Percentiles rank a stretch among this genome's conserved stretches.
phyloP scores from a whole-genome alignment of 2,113 vertebrate genomes.

The Callopanchax toddi region DNA sequence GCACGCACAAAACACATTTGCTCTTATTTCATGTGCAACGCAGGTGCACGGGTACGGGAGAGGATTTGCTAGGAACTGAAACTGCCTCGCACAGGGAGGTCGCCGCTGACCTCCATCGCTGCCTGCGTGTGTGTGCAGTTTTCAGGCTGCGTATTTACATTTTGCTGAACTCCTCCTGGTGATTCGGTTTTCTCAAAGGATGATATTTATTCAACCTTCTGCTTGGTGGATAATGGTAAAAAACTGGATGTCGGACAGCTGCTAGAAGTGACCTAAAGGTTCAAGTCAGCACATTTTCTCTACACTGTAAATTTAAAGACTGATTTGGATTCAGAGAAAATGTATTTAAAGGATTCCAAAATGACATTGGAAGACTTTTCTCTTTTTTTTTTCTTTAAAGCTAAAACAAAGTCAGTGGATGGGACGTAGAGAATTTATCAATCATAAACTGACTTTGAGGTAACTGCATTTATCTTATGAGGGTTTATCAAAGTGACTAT shows the following conservation, averaged over 20 bases:
- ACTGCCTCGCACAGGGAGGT: background rate
- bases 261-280: background rate
- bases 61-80: background rate
- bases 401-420: too few relatives aligned
- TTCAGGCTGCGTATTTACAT: conserved; percentile 14
- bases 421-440: too few relatives aligned
- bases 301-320: too few relatives aligned
- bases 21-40: conserved; percentile 1
- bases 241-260: background rate
- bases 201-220: background rate
- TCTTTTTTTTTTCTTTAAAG: too few relatives aligned
- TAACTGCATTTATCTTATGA: too few relatives aligned
- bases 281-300: background rate
- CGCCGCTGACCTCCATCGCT: background rate
- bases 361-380: too few relatives aligned
- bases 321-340: too few relatives aligned
- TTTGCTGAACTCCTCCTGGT: background rate
- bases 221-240: conserved; percentile 4
- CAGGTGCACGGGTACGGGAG: conserved; percentile 6
- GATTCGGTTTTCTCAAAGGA: conserved; percentile 7
- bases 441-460: too few relatives aligned
- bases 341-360: too few relatives aligned
- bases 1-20: conserved; percentile 27
- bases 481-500: too few relatives aligned
- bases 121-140: background rate